phyloP scores from a whole-genome alignment of 2,113 vertebrate genomes.

The Nibea coibor region DNA sequence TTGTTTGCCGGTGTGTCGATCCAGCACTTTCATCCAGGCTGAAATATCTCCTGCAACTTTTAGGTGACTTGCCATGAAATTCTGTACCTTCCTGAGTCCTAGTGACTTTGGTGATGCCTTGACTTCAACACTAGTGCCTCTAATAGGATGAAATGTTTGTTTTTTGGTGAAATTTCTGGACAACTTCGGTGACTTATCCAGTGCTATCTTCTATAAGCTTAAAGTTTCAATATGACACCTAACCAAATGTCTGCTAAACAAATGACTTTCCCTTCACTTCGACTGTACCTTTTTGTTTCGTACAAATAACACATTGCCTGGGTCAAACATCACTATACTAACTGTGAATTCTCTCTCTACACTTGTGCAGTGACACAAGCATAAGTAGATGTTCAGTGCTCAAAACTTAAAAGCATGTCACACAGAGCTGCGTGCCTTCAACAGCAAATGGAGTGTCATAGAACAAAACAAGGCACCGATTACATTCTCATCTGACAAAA shows the following conservation, averaged over 20 bases:
- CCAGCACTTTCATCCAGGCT: too few relatives aligned
- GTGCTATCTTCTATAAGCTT: neutral
- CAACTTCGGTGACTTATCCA: neutral
- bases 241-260: neutral
- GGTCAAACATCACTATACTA: neutral
- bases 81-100: too few relatives aligned
- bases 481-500: constrained; percentile 4
- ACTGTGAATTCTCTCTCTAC: neutral
- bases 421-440: neutral
- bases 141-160: too few relatives aligned
- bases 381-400: neutral
- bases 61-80: too few relatives aligned
- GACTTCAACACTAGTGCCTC: too few relatives aligned
- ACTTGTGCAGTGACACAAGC: neutral
- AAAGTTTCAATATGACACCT: neutral
- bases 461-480: neutral
- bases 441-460: neutral
- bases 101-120: too few relatives aligned
- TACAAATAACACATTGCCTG: neutral
- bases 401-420: neutral
- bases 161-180: too few relatives aligned
- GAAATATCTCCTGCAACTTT: too few relatives aligned
- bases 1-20: too few relatives aligned
- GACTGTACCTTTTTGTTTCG: neutral
- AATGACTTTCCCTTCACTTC: neutral